phyloP scores from a whole-genome alignment of 2,797 vertebrate genomes.

The Labeo calbasu region DNA sequence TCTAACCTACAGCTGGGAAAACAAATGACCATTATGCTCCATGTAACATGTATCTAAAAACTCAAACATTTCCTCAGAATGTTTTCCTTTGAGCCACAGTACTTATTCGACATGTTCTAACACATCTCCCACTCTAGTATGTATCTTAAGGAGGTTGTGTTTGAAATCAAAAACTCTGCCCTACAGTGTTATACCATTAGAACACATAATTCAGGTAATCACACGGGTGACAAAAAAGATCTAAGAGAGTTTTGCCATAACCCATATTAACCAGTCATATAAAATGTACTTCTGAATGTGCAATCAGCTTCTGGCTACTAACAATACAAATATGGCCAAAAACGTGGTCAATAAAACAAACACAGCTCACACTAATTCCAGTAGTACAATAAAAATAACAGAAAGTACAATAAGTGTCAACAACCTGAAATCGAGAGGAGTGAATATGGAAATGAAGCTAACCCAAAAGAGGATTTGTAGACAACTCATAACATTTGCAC shows the following conservation, averaged over 20 bases:
- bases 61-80: neutral
- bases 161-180: conserved; percentile 14
- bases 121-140: neutral
- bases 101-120: conserved; percentile 14
- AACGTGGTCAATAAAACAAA: neutral
- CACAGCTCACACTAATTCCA: neutral
- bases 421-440: conserved; percentile 20
- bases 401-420: neutral
- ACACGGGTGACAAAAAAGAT: neutral
- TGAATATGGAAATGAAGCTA: conserved; percentile 40
- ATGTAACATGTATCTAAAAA: neutral
- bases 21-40: conserved; percentile 7
- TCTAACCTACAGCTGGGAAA: conserved; percentile 17
- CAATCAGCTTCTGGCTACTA: neutral
- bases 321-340: neutral
- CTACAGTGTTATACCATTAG: neutral
- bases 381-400: neutral
- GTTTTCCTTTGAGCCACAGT: neutral
- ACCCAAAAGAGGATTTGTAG: conserved; percentile 39
- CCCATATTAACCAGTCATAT: neutral
- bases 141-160: neutral
- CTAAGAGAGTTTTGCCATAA: neutral
- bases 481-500: conserved; percentile 35
- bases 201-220: neutral
- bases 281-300: neutral